Evolutionary conservation across 2,888 invertebrate genomes (phyloP), one percentile per base, ranked within the genome.

Genomic region (Griposia aprilina): DNA sequence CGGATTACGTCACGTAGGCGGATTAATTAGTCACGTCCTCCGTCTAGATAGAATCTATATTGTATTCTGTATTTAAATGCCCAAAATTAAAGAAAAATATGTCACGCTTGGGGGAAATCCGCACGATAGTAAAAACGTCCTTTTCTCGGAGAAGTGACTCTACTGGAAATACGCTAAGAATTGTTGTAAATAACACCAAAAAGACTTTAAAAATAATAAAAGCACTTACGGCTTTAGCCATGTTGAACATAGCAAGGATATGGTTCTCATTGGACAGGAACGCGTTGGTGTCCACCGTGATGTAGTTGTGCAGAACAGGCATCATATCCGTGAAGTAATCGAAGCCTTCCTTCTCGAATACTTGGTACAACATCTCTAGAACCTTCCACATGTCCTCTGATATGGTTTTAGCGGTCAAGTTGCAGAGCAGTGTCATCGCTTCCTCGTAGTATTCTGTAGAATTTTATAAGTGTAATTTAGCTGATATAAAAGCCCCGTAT

Each of bases 311-410:
- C 52, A 99, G 97, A 11, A 99, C 98, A 1, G 99, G 99, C 99
- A 99, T 99, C 98, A 99, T 99, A 91, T 99, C 99, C 81, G 98
- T 98, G 94, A 99, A 99, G 97, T 99, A 99, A 93, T 99, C 99
- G 76, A 98, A 98, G 63, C 99, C 99, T 93, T 99, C 99, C 92
- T 99, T 99, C 96, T 99, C 98, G 93, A 99, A 99, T 87, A 99
- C 98, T 93, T 98, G 98, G 94, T 99, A 99, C 89, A 99, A 97
- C 75, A 99, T 96, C 93, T 98, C 98, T 85, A 99, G 98, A 75
- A 99, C 98, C 93, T 98, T 98, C 99, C 99, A 99, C 99, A 99
- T 99, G 92, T 99, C 98, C 59, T 98, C 98, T 0, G 99, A 99
- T 90, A 99, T 98, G 74, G 97, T 97, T 93, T 98, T 98, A 69